Conservation (phyloP, 2,888 invertebrate genomes). For the Masnerella sp. region DNA sequence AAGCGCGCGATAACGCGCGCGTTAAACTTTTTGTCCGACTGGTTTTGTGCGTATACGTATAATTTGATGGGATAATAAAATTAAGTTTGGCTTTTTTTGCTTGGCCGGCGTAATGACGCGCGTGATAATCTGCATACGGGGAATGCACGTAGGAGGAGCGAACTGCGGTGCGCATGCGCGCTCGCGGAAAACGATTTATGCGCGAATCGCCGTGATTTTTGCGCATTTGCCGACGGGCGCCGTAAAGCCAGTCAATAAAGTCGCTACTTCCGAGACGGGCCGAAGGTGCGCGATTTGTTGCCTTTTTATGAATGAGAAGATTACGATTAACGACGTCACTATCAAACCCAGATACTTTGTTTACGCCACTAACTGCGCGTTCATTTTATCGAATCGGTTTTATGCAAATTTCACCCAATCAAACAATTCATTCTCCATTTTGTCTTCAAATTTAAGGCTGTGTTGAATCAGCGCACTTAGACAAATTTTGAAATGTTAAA, state of each 20-base stretch:
- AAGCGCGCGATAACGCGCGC: neutral
- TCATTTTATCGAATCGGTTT: neutral
- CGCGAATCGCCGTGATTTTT: slow-evolving; percentile 27
- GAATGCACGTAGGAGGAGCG: slow-evolving; percentile 31
- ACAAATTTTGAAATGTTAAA: too few species aligned
- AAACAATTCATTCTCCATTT: neutral
- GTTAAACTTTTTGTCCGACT: neutral
- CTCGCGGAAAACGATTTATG: slow-evolving; percentile 27
- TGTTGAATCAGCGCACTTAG: too few species aligned
- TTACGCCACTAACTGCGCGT: neutral
- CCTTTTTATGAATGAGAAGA: slow-evolving; percentile 26
- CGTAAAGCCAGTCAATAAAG: slow-evolving; percentile 30
- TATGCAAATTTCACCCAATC: too few species aligned
- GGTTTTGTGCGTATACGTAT: slow-evolving; percentile 5
- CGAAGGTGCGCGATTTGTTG: slow-evolving; percentile 9
- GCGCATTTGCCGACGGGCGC: slow-evolving; percentile 15
- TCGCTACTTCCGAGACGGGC: slow-evolving; percentile 13
- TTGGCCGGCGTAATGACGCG: slow-evolving; percentile 15
- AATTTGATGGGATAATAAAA: slow-evolving; percentile 23
- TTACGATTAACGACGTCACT: slow-evolving; percentile 10
- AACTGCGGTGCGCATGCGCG: slow-evolving; percentile 22
- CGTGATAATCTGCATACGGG: slow-evolving; percentile 34
- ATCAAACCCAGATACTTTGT: slow-evolving; percentile 8
- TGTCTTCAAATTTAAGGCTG: neutral
- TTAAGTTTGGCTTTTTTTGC: slow-evolving; percentile 10